These are phyloP conservation scores for Oasisia sp. DNA, from an alignment of 2,888 invertebrate genomes.

Conservation along the genomic window DNA sequence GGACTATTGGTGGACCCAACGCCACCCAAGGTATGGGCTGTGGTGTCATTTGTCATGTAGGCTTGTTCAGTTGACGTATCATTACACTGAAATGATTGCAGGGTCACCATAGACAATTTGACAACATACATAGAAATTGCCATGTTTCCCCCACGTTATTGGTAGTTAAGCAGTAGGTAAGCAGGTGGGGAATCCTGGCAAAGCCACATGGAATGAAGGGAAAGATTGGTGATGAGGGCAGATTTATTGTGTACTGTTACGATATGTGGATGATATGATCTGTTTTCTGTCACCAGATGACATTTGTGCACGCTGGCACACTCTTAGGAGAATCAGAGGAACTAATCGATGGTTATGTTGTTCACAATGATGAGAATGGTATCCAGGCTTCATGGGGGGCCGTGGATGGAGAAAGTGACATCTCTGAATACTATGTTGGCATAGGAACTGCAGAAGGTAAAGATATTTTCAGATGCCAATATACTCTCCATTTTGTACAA, in stretches of 20 bases:
- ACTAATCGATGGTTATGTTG: not conserved
- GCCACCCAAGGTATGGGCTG: conserved; percentile 20
- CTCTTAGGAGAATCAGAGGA: not conserved
- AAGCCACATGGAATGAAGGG: too few relatives aligned
- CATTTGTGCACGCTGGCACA: not conserved
- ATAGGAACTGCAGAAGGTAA: not conserved
- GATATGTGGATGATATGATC: too few relatives aligned
- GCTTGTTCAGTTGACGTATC: too few relatives aligned
- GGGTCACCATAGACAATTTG: not conserved
- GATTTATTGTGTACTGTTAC: too few relatives aligned
- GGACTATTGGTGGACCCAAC: conserved; percentile 18
- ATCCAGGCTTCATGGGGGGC: not conserved
- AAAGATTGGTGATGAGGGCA: too few relatives aligned
- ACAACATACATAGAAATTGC: too few relatives aligned
- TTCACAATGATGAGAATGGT: not conserved
- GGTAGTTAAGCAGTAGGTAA: too few relatives aligned
- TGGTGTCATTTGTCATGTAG: not conserved
- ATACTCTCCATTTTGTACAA: not conserved
- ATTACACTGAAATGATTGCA: too few relatives aligned
- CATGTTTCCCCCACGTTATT: too few relatives aligned
- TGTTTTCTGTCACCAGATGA: not conserved
- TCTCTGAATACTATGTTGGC: not conserved
- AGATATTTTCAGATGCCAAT: not conserved
- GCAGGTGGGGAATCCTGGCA: too few relatives aligned
- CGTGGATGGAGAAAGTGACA: not conserved